A percentile compares a stretch with the other conserved stretches of the same genome.
Conservation (phyloP, 2,888 invertebrate genomes). For the Diarsia dahlii region DNA sequence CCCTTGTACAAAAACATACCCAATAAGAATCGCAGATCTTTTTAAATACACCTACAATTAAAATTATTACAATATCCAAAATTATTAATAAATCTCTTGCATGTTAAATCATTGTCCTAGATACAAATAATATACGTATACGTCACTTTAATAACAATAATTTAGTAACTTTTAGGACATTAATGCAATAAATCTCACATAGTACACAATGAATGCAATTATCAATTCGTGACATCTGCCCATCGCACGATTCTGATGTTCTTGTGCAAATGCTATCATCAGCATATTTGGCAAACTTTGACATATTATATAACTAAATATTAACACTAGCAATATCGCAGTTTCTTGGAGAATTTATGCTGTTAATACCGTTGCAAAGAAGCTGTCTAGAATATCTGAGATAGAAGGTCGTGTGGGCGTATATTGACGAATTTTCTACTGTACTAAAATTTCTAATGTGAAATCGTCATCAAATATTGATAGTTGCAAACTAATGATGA, state of each 20-base stretch:
- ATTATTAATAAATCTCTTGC: background rate
- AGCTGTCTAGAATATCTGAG: background rate
- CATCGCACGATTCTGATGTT: constrained; percentile 56
- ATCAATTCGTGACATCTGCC: constrained; percentile 44
- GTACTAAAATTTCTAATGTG: constrained; percentile 13
- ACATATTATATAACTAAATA: constrained; percentile 69
- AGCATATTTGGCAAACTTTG: constrained; percentile 70
- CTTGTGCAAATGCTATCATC: constrained; percentile 65
- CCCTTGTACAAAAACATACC: background rate
- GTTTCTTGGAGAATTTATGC: background rate
- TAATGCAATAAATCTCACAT: constrained; percentile 28
- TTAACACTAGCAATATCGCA: constrained; percentile 9
- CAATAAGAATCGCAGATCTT: background rate
- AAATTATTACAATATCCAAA: background rate
- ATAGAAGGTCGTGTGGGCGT: constrained; percentile 5
- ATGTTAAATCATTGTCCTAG: background rate
- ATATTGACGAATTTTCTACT: background rate
- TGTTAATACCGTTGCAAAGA: constrained; percentile 6
- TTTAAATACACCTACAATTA: background rate
- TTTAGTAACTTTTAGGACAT: constrained; percentile 8
- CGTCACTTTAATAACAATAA: constrained; percentile 27
- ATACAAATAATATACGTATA: background rate
- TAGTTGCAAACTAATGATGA: background rate
- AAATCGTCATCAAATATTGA: constrained; percentile 19
- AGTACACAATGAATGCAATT: constrained; percentile 39